Conservation (phyloP, 1,140 invertebrate species). For the Daktulosphaira vitifoliae region DNA sequence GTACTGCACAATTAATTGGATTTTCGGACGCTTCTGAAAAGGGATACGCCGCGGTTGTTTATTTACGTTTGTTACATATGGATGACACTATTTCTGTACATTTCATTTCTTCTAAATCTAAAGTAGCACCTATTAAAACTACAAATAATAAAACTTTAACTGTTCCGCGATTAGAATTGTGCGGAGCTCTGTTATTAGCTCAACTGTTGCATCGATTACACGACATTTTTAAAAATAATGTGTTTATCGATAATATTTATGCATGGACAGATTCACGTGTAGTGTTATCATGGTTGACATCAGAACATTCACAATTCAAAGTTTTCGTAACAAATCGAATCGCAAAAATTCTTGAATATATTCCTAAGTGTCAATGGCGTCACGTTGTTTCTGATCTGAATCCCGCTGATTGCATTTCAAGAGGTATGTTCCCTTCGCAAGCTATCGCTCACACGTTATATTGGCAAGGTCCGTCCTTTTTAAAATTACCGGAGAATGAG, state of each 20-base stretch:
- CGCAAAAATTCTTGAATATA: neutral
- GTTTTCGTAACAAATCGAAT: neutral
- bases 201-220: neutral
- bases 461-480: neutral
- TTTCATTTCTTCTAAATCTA: neutral
- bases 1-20: neutral
- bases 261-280: neutral
- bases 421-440: neutral
- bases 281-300: neutral
- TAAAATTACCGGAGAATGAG: neutral
- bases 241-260: neutral
- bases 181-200: neutral
- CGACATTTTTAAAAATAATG: neutral
- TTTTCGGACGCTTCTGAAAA: constrained; percentile 6
- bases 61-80: neutral
- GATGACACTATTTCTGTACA: neutral
- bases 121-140: neutral
- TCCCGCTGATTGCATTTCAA: neutral
- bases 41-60: neutral
- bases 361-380: neutral
- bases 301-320: neutral
- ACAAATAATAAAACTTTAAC: neutral
- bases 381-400: no score
- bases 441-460: neutral
- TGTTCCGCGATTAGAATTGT: neutral